Conservation (phyloP, 2,888 invertebrate species). For the Adelognathus sp. region DNA sequence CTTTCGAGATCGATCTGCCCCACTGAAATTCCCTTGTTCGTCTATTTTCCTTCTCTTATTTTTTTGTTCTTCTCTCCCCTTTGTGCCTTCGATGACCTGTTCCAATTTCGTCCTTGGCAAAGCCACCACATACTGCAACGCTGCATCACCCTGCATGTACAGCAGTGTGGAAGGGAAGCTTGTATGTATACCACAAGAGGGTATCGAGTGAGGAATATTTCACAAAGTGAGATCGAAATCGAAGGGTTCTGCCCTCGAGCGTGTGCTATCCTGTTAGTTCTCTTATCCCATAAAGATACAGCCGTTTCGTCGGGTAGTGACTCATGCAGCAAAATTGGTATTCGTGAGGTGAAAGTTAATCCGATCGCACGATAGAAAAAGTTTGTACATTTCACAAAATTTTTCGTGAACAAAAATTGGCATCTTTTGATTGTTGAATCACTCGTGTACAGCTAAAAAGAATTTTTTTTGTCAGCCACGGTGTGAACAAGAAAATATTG, state of each 20-base stretch:
- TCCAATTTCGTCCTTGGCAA: conserved; percentile 36
- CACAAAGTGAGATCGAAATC: conserved; percentile 30
- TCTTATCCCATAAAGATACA: conserved; percentile 28
- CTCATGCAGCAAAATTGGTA: conserved; percentile 21
- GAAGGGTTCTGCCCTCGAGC: conserved; percentile 29
- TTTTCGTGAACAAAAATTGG: too few relatives aligned
- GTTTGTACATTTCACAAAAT: too few relatives aligned
- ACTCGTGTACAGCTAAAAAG: too few relatives aligned
- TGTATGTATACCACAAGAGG: not conserved
- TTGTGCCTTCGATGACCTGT: conserved; percentile 15
- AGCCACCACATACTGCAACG: conserved; percentile 18
- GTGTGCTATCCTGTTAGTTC: conserved; percentile 34
- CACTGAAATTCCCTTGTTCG: not conserved
- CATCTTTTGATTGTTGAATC: too few relatives aligned
- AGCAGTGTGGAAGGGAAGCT: not conserved
- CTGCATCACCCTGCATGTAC: not conserved
- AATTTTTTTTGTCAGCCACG: too few relatives aligned
- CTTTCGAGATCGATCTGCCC: conserved; percentile 38
- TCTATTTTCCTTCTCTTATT: not conserved
- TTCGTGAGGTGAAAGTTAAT: too few relatives aligned
- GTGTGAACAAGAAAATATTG: too few relatives aligned
- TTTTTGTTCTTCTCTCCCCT: not conserved
- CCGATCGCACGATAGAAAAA: too few relatives aligned
- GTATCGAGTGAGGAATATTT: conserved; percentile 3
- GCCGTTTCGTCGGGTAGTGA: not conserved